phyloP scores from a whole-genome alignment of 1,140 invertebrate species.

The Polypedilum vanderplanki region DNA sequence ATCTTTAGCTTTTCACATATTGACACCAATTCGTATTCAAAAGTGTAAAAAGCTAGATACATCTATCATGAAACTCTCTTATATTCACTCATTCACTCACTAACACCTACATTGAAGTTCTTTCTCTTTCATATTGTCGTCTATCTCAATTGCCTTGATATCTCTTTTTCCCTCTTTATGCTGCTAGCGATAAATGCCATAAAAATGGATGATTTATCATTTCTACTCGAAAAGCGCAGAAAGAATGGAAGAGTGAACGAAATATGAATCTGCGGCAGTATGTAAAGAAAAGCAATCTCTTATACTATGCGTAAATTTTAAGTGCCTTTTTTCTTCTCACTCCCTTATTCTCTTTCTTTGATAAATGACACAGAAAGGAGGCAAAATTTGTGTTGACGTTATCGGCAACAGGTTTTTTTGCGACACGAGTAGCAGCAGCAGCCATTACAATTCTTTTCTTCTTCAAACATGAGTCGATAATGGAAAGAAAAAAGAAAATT shows the following conservation, averaged over 20 bases:
- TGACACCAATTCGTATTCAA: neutral
- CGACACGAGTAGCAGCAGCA: neutral
- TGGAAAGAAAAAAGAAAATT: too few species aligned
- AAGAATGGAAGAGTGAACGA: neutral
- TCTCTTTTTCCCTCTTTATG: neutral
- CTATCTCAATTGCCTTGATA: slow-evolving; percentile 12
- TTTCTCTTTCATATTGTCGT: neutral
- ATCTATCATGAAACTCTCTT: slow-evolving; percentile 18
- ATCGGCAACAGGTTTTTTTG: neutral
- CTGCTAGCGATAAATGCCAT: slow-evolving; percentile 10
- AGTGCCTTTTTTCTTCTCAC: neutral
- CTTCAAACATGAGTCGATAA: too few species aligned
- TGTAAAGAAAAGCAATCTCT: slow-evolving; percentile 11
- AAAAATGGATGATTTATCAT: slow-evolving; percentile 18
- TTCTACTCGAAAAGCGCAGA: neutral
- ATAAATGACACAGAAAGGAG: neutral
- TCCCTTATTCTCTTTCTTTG: neutral
- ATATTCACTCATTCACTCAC: too few species aligned
- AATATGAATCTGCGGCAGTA: neutral
- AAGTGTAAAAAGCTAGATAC: neutral
- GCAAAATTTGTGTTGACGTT: neutral
- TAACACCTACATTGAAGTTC: too few species aligned
- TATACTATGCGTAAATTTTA: neutral
- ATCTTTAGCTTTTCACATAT: too few species aligned
- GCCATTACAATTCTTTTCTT: neutral